These are phyloP conservation scores for Zygogramma bicolorata DNA, from an alignment of 2,888 invertebrate species.

Conservation along the genomic window DNA sequence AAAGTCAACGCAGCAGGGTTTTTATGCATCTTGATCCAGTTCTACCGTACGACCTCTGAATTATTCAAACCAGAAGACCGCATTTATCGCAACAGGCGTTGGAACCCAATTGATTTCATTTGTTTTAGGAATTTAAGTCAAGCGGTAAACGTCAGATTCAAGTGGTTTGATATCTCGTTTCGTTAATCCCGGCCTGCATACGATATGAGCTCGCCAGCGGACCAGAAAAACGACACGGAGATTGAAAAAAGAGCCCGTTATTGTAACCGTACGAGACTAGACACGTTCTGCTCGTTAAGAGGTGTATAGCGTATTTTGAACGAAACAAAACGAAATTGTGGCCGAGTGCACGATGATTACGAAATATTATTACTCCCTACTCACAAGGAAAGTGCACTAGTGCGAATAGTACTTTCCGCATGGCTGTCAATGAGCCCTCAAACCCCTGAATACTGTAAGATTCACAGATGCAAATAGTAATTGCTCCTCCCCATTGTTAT, in stretches of 20 bases:
- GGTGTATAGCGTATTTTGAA: not conserved
- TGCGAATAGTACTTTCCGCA: no score
- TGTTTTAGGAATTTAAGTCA: not conserved
- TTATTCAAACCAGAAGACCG: no score
- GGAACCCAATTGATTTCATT: not conserved
- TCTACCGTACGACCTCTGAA: no score
- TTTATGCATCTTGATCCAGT: no score
- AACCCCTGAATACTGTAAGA: no score
- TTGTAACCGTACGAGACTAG: conserved; percentile 2
- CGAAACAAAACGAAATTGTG: not conserved
- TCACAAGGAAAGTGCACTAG: no score
- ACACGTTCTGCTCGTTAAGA: not conserved
- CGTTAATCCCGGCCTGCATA: conserved; percentile 1
- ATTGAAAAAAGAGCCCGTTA: not conserved
- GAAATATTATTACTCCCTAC: no score
- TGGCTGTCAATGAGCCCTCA: no score
- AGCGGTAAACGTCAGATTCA: not conserved
- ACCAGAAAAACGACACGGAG: not conserved
- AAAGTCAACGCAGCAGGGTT: no score
- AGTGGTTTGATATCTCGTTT: conserved; percentile 1
- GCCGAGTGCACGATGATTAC: no score
- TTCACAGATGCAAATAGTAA: no score
- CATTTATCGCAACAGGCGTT: not conserved
- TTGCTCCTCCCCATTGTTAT: no score
- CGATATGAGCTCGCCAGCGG: not conserved